Evolutionary conservation across 2,113 vertebrate genomes (phyloP).

Genomic region (Natator depressus): DNA sequence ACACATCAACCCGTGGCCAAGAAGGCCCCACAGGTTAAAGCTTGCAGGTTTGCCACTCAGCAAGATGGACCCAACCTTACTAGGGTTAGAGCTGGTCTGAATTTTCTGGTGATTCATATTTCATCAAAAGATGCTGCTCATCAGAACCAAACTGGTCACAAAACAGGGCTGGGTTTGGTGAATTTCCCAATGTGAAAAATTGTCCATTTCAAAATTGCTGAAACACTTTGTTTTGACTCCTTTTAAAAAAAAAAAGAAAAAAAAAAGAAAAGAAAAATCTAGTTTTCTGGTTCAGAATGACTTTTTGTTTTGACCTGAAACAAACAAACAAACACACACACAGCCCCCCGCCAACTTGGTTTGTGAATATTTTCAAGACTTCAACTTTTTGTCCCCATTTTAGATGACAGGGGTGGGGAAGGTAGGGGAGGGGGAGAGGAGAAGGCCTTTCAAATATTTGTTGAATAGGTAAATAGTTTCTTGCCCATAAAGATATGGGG

Average conservation of each 20-base stretch:
- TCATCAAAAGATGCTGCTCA: background rate
- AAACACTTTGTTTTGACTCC: background rate
- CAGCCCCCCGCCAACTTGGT: fast-evolving
- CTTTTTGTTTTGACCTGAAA: background rate
- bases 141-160: background rate
- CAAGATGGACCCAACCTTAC: background rate
- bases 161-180: background rate
- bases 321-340: background rate
- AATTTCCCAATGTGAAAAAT: background rate
- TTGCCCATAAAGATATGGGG: background rate
- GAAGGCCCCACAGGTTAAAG: background rate
- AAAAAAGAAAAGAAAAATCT: background rate
- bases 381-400: background rate
- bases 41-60: background rate
- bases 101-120: background rate
- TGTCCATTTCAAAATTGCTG: background rate
- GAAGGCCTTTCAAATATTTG: background rate
- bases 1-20: background rate
- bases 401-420: too few relatives aligned
- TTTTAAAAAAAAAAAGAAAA: too few relatives aligned
- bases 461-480: background rate
- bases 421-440: background rate
- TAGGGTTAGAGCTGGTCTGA: background rate
- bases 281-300: background rate
- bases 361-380: background rate